phyloP scores from a whole-genome alignment of 1,140 invertebrate species.

The Habropoda laboriosa region DNA sequence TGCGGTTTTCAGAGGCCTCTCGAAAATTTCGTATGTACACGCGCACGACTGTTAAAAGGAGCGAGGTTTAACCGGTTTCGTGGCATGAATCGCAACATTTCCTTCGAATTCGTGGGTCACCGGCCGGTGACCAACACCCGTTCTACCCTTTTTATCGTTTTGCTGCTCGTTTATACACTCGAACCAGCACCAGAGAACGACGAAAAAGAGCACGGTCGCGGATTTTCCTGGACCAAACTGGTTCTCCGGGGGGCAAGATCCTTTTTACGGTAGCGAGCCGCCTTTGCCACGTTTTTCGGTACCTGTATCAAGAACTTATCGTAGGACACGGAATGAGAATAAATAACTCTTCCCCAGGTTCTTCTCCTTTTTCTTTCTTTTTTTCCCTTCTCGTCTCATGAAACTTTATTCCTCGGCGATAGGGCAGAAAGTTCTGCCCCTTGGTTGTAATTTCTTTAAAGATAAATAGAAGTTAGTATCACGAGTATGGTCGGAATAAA shows the following conservation, averaged over 20 bases:
- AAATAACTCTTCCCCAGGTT: too few species aligned
- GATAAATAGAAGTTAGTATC: not conserved
- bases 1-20: not conserved
- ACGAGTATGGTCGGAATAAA: too few species aligned
- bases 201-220: not conserved
- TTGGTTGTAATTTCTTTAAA: not conserved
- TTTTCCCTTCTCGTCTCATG: too few species aligned
- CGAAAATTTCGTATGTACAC: not conserved
- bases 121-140: not conserved
- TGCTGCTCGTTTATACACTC: not conserved
- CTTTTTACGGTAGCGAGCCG: not conserved
- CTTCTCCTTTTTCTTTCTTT: too few species aligned
- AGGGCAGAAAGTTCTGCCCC: not conserved
- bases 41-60: not conserved
- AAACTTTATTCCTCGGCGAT: too few species aligned
- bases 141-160: not conserved
- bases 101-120: constrained; percentile 19
- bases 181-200: not conserved
- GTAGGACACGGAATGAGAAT: too few species aligned
- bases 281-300: not conserved
- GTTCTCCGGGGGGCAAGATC: constrained; percentile 3
- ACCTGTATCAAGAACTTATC: not conserved
- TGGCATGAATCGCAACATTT: constrained; percentile 17
- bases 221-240: constrained; percentile 42
- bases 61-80: constrained; percentile 5